Conservation (phyloP, 2,888 invertebrate genomes). For the Dynastes hyllus region DNA sequence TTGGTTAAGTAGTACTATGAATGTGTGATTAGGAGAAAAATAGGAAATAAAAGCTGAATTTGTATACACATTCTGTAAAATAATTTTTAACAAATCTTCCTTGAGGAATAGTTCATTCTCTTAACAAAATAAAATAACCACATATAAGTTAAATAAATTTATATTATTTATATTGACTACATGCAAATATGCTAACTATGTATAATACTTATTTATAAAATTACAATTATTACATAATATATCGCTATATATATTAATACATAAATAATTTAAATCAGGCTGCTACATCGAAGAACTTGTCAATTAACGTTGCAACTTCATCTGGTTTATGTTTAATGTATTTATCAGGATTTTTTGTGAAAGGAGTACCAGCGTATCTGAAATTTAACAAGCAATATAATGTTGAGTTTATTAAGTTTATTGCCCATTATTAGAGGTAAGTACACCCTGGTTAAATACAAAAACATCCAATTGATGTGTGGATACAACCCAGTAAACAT, state of each 20-base stretch:
- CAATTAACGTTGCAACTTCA: conserved; percentile 87
- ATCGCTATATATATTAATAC: neutral
- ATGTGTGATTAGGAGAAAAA: too few relatives aligned
- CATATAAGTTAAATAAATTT: conserved; percentile 1
- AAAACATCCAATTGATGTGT: too few relatives aligned
- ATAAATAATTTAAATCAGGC: conserved; percentile 72
- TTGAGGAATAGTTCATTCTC: neutral
- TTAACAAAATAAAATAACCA: neutral
- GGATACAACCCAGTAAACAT: too few relatives aligned
- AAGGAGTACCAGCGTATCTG: conserved; percentile 83
- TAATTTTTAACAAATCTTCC: too few relatives aligned
- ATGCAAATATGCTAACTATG: neutral
- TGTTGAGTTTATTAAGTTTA: too few relatives aligned
- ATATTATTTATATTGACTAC: neutral
- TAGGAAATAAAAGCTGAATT: too few relatives aligned
- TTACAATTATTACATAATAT: too few relatives aligned
- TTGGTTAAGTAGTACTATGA: too few relatives aligned
- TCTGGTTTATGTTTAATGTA: conserved; percentile 93
- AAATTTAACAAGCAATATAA: conserved; percentile 57
- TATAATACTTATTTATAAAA: too few relatives aligned
- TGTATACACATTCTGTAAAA: too few relatives aligned
- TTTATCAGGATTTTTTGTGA: conserved; percentile 95
- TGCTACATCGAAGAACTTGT: conserved; percentile 94
- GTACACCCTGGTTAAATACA: too few relatives aligned
- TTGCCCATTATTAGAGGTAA: too few relatives aligned